phyloP scores from a whole-genome alignment of 1,140 invertebrate species.

The Ips nitidus region DNA sequence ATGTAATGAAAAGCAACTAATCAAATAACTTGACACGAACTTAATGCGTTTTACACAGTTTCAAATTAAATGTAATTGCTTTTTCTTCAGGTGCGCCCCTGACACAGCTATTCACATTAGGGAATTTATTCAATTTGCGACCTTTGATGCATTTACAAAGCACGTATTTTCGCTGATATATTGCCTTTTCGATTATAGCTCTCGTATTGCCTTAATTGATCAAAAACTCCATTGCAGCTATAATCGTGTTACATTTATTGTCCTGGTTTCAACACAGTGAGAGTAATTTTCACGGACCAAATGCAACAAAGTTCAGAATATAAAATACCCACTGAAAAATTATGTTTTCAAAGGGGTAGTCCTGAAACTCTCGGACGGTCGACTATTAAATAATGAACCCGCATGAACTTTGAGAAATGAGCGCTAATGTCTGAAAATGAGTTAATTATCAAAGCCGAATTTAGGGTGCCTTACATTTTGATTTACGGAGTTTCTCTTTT shows the following conservation, averaged over 20 bases:
- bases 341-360: constrained; percentile 19
- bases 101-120: no score
- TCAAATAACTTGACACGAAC: no score
- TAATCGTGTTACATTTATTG: not conserved
- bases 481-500: constrained; percentile 21
- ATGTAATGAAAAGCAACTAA: no score
- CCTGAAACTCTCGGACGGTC: constrained; percentile 26
- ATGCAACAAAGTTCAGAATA: constrained; percentile 20
- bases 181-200: constrained; percentile 1
- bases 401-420: constrained; percentile 52
- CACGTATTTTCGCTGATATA: not conserved
- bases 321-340: constrained; percentile 28
- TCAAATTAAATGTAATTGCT: no score
- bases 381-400: constrained; percentile 49
- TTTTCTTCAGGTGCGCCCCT: no score
- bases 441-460: constrained; percentile 49
- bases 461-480: constrained; percentile 33
- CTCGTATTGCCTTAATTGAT: constrained; percentile 1
- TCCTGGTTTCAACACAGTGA: constrained; percentile 3
- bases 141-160: not conserved
- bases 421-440: constrained; percentile 45
- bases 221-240: constrained; percentile 1
- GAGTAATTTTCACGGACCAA: constrained; percentile 7
- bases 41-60: no score
- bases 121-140: not conserved